Evolutionary conservation across 2,113 vertebrate genomes (phyloP).

Genomic region (Oreamnos americanus): DNA sequence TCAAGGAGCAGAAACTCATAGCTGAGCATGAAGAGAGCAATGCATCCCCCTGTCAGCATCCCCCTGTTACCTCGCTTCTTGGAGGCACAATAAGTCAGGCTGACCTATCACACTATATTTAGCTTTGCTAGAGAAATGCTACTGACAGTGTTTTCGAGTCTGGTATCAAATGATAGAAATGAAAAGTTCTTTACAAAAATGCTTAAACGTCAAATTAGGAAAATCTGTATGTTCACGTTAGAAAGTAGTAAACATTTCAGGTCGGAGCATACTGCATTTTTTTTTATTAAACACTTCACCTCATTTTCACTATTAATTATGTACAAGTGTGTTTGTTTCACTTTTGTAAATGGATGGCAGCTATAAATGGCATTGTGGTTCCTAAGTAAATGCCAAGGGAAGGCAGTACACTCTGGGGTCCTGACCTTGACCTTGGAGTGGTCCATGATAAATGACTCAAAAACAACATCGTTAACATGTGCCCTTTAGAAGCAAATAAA

Average conservation of each 20-base stretch:
- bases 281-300: neutral
- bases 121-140: neutral
- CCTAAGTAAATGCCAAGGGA: neutral
- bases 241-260: neutral
- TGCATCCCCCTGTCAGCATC: rapidly evolving
- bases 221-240: neutral
- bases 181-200: neutral
- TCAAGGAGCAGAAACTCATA: no score
- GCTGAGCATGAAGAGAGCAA: rapidly evolving
- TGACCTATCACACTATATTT: rapidly evolving
- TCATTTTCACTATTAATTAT: neutral
- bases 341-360: neutral
- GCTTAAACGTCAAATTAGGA: neutral
- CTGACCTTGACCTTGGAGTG: neutral
- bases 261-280: neutral
- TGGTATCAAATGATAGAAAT: neutral
- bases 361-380: neutral
- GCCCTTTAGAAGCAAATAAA: neutral
- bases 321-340: neutral
- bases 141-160: neutral
- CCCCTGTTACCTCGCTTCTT: neutral
- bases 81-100: rapidly evolving
- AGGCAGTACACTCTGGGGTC: neutral
- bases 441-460: neutral
- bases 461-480: neutral